Base-by-base conservation (phyloP, 2,797 vertebrate genomes). In the Poeciliopsis infans region DNA sequence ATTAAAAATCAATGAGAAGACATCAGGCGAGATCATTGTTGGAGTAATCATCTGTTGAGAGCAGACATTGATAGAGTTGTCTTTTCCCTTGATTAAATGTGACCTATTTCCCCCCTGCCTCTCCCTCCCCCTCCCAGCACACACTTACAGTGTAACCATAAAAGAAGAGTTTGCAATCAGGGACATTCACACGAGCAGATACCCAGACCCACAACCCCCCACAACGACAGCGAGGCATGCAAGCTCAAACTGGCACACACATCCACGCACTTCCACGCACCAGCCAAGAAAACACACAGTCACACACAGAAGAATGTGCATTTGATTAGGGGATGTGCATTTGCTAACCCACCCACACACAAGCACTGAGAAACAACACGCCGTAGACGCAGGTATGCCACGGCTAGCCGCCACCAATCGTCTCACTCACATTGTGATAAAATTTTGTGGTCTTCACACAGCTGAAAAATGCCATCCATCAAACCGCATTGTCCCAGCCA, bases 31-130 rank as follows among this genome's bases (percentile, higher is more conserved):
- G 81, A 89, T 89, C 83, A 84, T 88, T 80, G 86, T 86, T 91
- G 57, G 71, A 80, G 77, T 87, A 84, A 84, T 92, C 88, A 88
- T 83, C 85, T 90, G 89, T 92, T 83, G 43, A 55, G 75, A 85
- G 82, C 41, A 83, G 89, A 90, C 89, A 87, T 73, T 91, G 91
- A 93, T 93, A 86, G 91, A 94, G 91, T 91, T 64, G 88, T 91
- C 81, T 85, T 87, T 92, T 77, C 70, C 39, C 88, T 90, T 90
- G 86, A 93, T 92, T 93, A 91, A 80, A 76, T 84, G 43, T 93
- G 92, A 92, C 92, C 92, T 81, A 92, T 80, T 91, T 93, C 74
- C 72, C 39, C 79, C 66, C 64, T n/a, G 72, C 66, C 64, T 28
- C 70, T 49, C 3, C 25, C 53, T 25, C 78, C 55, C 47, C 33